Conservation (phyloP, 2,113 vertebrate species). For the Scopus umbretta region DNA sequence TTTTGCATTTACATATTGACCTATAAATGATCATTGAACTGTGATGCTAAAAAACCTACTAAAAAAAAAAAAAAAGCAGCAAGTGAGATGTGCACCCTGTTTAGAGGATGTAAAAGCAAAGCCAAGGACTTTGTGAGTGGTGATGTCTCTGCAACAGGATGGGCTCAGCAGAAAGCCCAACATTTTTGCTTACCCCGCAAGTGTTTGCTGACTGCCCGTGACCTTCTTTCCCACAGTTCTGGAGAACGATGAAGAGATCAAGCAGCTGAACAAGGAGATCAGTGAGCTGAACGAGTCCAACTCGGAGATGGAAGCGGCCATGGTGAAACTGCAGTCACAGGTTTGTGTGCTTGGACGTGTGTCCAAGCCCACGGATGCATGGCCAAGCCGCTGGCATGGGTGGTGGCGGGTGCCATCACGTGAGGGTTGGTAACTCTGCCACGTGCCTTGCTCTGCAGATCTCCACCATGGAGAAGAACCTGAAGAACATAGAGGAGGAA, state of each 20-base stretch:
- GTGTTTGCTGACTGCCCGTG: neutral
- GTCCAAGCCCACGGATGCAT: accelerated
- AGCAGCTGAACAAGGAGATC: slow-evolving; percentile 97
- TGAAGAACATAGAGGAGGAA: slow-evolving; percentile 95
- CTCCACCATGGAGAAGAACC: slow-evolving; percentile 96
- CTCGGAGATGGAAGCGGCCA: slow-evolving; percentile 94
- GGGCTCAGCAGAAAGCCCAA: neutral
- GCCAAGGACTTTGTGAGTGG: neutral
- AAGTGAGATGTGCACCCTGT: neutral
- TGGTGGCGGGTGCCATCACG: neutral
- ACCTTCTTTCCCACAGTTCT: slow-evolving; percentile 76
- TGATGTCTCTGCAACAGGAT: neutral
- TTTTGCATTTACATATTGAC: neutral
- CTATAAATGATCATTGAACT: neutral
- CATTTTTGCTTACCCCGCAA: neutral
- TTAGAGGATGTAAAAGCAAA: neutral
- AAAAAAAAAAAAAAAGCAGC: neutral
- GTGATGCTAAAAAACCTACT: neutral
- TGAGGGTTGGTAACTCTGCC: neutral
- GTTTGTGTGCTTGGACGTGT: slow-evolving; percentile 52
- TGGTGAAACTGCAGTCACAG: slow-evolving; percentile 98
- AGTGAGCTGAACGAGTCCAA: slow-evolving; percentile 96
- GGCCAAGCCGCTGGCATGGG: neutral
- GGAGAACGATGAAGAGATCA: slow-evolving; percentile 96
- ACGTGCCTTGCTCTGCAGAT: slow-evolving; percentile 72